These are phyloP conservation scores for Leuctra nigra DNA, from an alignment of 2,888 invertebrate genomes.

Conservation along the genomic window DNA sequence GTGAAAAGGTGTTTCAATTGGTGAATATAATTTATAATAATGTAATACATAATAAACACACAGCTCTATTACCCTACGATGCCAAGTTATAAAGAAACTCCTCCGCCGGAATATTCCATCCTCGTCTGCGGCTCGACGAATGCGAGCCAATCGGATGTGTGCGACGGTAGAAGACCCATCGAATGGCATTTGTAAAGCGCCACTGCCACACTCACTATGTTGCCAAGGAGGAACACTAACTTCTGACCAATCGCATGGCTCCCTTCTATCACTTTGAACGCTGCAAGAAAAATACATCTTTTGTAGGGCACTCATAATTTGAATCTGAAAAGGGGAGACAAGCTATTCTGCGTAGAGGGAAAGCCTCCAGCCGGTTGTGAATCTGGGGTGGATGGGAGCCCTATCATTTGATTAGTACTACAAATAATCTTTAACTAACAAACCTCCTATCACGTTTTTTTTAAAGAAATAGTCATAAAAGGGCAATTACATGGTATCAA, in stretches of 20 bases:
- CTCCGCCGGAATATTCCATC: conserved; percentile 81
- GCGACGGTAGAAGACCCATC: conserved; percentile 94
- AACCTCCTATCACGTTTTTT: too few relatives aligned
- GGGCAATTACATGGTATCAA: too few relatives aligned
- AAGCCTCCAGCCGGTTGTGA: too few relatives aligned
- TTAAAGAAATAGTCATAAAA: too few relatives aligned
- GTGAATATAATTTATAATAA: too few relatives aligned
- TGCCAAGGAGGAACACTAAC: conserved; percentile 88
- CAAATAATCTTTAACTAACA: too few relatives aligned
- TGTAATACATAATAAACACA: too few relatives aligned
- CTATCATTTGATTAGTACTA: too few relatives aligned
- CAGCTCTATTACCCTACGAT: too few relatives aligned
- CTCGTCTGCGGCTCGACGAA: conserved; percentile 88
- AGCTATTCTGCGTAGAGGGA: neutral
- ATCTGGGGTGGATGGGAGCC: too few relatives aligned
- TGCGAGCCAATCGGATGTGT: conserved; percentile 97
- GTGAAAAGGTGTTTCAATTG: too few relatives aligned
- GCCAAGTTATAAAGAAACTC: conserved; percentile 55
- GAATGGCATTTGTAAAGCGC: conserved; percentile 97
- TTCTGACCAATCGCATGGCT: conserved; percentile 86
- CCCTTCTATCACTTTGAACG: conserved; percentile 93
- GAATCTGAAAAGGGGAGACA: neutral
- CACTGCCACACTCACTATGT: conserved; percentile 81
- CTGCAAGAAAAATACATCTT: conserved; percentile 35
- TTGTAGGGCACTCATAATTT: too few relatives aligned